Conservation (phyloP, 2,797 vertebrate species). For the Dromococcyx pavoninus region DNA sequence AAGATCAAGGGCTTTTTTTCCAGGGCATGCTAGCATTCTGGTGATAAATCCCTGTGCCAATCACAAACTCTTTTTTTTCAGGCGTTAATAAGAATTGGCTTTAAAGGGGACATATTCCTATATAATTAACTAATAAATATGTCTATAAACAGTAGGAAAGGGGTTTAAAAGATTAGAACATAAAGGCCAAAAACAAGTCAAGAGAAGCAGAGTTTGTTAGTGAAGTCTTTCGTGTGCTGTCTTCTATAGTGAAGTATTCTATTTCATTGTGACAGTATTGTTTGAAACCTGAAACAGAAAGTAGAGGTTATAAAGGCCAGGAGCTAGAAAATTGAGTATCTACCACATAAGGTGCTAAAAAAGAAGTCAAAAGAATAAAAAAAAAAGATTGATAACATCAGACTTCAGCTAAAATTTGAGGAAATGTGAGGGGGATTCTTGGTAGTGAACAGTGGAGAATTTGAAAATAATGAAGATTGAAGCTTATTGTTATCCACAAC, state of each 20-base stretch:
- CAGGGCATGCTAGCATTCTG: not conserved
- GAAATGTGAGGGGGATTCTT: not conserved
- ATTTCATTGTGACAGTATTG: not conserved
- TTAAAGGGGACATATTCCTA: not conserved
- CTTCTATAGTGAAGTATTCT: too few species aligned
- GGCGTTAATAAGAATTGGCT: not conserved
- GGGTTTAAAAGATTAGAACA: not conserved
- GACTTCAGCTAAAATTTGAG: not conserved
- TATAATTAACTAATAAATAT: not conserved
- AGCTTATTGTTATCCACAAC: not conserved
- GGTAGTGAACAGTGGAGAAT: not conserved
- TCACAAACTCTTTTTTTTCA: not conserved
- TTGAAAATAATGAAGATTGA: not conserved
- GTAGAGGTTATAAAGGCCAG: not conserved
- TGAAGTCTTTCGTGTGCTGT: not conserved
- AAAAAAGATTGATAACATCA: not conserved
- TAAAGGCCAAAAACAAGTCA: not conserved
- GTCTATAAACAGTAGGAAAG: not conserved
- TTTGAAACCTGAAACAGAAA: not conserved
- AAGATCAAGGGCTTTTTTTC: not conserved
- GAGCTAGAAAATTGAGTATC: not conserved
- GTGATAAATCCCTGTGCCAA: not conserved
- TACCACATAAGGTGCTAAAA: not conserved
- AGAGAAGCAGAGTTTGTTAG: not conserved
- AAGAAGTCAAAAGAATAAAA: not conserved